These are phyloP conservation scores for Rapana venosa DNA, from an alignment of 2,888 invertebrate species.

Conservation along the genomic window DNA sequence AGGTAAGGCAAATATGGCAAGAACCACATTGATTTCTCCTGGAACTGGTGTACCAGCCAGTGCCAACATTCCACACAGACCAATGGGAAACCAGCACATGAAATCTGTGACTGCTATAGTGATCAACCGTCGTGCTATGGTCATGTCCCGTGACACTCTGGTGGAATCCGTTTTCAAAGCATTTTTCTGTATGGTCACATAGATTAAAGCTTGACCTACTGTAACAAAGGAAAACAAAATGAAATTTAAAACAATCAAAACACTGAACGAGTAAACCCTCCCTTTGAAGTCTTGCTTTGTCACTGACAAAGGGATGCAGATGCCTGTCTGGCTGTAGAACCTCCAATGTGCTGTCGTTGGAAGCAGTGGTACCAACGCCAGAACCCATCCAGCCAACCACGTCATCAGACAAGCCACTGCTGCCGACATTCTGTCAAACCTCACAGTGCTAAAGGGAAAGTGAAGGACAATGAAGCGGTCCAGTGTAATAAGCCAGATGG, in stretches of 20 bases:
- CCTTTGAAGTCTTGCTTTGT: not conserved
- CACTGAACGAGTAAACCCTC: not conserved
- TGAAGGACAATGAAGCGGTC: not conserved
- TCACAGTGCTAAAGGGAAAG: slow-evolving; percentile 5
- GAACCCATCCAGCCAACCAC: not conserved
- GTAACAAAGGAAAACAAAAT: not conserved
- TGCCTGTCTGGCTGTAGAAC: slow-evolving; percentile 12
- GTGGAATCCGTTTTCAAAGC: not conserved
- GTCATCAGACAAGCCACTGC: not conserved
- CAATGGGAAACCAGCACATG: slow-evolving; percentile 16
- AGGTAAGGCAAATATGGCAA: not conserved
- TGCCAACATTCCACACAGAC: not conserved
- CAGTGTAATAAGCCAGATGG: slow-evolving; percentile 5
- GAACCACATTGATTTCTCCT: not conserved
- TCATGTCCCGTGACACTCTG: not conserved
- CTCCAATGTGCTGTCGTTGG: not conserved
- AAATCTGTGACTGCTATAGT: not conserved
- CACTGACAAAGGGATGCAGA: not conserved
- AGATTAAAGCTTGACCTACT: not conserved
- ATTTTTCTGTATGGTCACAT: not conserved
- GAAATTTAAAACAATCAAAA: not conserved
- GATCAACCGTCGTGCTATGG: not conserved
- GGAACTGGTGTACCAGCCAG: not conserved
- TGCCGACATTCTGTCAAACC: not conserved
- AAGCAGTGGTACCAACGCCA: not conserved